These are phyloP conservation scores for Drosophila ogumai DNA, from an alignment of 1,140 invertebrate genomes.

Conservation along the genomic window DNA sequence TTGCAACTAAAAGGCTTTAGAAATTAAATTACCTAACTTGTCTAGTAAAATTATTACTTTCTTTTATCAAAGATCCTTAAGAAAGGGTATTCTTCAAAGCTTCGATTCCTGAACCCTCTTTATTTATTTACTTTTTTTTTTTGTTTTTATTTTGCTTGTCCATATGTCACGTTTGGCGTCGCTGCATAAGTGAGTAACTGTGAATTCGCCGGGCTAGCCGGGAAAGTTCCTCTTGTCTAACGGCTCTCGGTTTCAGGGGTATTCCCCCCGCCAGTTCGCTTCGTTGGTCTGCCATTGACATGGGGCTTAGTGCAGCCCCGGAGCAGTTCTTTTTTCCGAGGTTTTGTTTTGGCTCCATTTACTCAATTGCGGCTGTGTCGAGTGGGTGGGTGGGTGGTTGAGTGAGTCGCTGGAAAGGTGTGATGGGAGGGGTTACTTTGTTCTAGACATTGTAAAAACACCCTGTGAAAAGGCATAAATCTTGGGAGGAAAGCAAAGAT, in stretches of 20 bases:
- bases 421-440: constrained; percentile 11
- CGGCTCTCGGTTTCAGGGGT: constrained; percentile 28
- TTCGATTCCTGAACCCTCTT: not conserved
- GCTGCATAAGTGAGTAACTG: constrained; percentile 50
- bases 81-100: not conserved
- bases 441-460: constrained; percentile 29
- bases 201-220: constrained; percentile 38
- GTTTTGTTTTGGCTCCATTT: constrained; percentile 43
- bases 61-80: not conserved
- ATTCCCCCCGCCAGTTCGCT: constrained; percentile 5
- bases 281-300: constrained; percentile 37
- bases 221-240: constrained; percentile 44
- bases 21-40: not conserved
- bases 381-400: constrained; percentile 14
- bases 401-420: constrained; percentile 22
- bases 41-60: not conserved
- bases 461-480: constrained; percentile 12
- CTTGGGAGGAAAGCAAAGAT: not conserved
- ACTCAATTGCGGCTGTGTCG: constrained; percentile 30
- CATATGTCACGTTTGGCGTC: constrained; percentile 45
- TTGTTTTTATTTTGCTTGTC: constrained; percentile 2
- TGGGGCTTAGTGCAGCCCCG: constrained; percentile 25
- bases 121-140: not conserved
- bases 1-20: not conserved
- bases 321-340: constrained; percentile 19